Evolutionary conservation across 2,113 vertebrate species (phyloP), one percentile per base, ranked within the genome.

Genomic region (Eupsittula cactorum): DNA sequence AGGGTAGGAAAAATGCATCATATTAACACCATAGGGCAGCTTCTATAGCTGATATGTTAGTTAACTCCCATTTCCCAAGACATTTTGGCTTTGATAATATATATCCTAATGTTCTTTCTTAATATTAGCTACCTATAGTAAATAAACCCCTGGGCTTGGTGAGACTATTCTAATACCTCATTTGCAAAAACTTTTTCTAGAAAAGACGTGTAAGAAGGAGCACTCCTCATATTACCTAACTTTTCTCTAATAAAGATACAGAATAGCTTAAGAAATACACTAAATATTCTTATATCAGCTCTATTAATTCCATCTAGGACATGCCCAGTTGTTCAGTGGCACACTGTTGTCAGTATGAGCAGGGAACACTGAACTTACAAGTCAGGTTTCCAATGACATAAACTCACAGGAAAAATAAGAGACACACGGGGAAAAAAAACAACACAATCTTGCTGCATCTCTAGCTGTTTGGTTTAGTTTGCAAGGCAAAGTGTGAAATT

Each of bases 341-440:
- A 42, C 16, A 3, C 11, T 44, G 6, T 4, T 16, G 13, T 46
- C 53, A 52, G 11, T 16, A 74, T 6, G 39, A 80, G 46, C 47
- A 19, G 57, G 47, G 27, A 73, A 42, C 33, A 35, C 13, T 27
- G 63, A 44, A 29, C 55, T 73, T 31, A 37, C 1, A 71, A 82
- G 62, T 29, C 78, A 83, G 29, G 41, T 53, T 78, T 78, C 41
- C 82, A 68, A 5, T 2, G 0, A 44, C 21, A n/a, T 46, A 19
- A 71, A 78, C 42, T 75, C 57, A 63, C 15, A 42, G 16, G 8
- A 24, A 35, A 88, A 90, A 33, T 17, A 31, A 63, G 47, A 77
- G 25, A 65, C 16, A 24, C n/a, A 37, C 3, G 31, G 7, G 4
- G 0, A 6, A 13, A 27, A 39, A 33, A 28, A 1, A 0, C 7